A percentile compares a stretch with the other conserved stretches of the same genome.
These are phyloP conservation scores for Drosophila funebris DNA, from an alignment of 1,140 invertebrate species.

Conservation along the genomic window DNA sequence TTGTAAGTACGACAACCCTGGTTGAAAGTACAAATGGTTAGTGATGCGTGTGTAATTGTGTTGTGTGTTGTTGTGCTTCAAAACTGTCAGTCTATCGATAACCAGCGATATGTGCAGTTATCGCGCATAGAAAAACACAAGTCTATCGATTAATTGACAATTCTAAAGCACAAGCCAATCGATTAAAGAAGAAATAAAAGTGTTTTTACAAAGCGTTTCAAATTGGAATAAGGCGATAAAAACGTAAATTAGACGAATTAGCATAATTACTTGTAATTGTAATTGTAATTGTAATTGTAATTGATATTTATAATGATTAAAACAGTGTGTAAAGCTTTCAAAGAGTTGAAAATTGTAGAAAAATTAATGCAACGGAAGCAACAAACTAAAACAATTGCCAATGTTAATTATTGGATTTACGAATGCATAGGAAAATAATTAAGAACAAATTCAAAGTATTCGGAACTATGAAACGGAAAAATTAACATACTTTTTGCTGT, in stretches of 20 bases:
- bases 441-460: constrained; percentile 15
- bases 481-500: constrained; percentile 67
- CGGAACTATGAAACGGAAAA: constrained; percentile 23
- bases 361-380: not conserved
- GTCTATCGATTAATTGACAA: not conserved
- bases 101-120: not conserved
- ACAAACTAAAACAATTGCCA: constrained; percentile 18
- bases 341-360: constrained; percentile 1
- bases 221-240: not conserved
- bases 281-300: not conserved
- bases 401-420: constrained; percentile 24
- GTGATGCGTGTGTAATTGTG: not conserved
- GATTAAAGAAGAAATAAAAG: not conserved
- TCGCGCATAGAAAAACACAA: no score
- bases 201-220: constrained; percentile 2
- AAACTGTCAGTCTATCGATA: not conserved
- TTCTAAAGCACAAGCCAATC: not conserved
- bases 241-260: no score
- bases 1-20: no score
- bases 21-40: no score
- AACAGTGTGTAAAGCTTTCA: constrained; percentile 3
- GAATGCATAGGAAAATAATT: constrained; percentile 23
- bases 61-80: not conserved
- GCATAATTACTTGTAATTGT: not conserved
- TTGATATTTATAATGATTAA: not conserved